A percentile compares a stretch with the other conserved stretches of the same genome.
Evolutionary conservation across 2,797 vertebrate species (phyloP).

Genomic region (Petrocephalus schoutedeni): DNA sequence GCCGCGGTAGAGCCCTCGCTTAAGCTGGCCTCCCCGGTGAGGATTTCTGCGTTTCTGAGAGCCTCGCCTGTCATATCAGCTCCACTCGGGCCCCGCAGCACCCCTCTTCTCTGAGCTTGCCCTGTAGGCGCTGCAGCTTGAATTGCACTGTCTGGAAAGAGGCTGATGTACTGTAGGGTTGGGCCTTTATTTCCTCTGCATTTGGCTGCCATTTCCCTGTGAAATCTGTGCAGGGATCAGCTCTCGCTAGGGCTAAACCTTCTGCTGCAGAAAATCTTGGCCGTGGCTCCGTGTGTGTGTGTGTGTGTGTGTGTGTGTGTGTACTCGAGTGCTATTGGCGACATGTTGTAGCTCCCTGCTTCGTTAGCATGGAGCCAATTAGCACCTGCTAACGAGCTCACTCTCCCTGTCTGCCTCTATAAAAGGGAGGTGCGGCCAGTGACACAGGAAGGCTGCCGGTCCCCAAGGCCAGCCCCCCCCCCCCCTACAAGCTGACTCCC

Average conservation of each 20-base stretch:
- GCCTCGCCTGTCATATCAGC: not conserved
- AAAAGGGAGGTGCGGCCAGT: conserved; percentile 23
- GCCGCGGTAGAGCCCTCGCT: not conserved
- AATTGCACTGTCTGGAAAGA: conserved; percentile 5
- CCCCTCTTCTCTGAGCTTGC: not conserved
- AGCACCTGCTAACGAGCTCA: conserved; percentile 57
- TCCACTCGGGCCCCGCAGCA: not conserved
- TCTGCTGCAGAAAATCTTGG: conserved; percentile 10
- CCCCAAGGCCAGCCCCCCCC: conserved; percentile 23
- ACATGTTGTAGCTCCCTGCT: conserved; percentile 53
- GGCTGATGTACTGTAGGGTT: not conserved
- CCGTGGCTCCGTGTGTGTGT: conserved; percentile 12
- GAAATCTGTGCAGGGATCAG: conserved; percentile 17
- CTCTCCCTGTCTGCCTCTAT: conserved; percentile 22
- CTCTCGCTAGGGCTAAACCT: not conserved
- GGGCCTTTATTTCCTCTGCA: not conserved
- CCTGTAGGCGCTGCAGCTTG: not conserved
- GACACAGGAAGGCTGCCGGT: conserved; percentile 22
- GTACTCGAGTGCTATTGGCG: conserved; percentile 14
- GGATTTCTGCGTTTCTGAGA: not conserved
- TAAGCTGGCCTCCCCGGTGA: not conserved
- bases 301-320: conserved; percentile 17
- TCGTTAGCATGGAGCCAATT: conserved; percentile 69
- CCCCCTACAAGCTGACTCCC: not conserved
- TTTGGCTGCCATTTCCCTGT: conserved; percentile 3